Percentiles rank a stretch among this genome's conserved stretches.
phyloP scores from a whole-genome alignment of 2,888 invertebrate species.

The Acronicta leporina region DNA sequence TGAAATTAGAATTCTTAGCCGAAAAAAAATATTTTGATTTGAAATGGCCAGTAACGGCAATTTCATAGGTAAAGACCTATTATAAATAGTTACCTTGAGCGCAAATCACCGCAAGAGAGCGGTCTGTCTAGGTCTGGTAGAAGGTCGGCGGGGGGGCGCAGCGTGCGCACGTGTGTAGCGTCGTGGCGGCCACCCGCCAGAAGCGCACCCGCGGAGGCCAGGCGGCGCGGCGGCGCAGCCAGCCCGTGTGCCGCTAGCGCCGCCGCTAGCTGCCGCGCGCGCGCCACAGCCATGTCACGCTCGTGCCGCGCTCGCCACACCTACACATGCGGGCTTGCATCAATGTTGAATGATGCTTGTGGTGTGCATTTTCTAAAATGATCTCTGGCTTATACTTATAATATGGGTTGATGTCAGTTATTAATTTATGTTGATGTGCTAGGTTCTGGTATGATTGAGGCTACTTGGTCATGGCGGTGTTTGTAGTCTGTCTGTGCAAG shows the following conservation, averaged over 20 bases:
- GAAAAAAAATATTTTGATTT: no score
- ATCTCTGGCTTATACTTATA: no score
- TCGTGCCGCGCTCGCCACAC: conserved; percentile 97
- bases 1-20: no score
- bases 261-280: conserved; percentile 95
- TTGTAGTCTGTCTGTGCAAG: no score
- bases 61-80: no score
- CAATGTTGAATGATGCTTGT: no score
- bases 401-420: no score
- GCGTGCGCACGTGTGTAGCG: conserved; percentile 86
- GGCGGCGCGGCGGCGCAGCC: conserved; percentile 92
- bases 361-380: no score
- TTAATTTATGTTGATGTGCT: no score
- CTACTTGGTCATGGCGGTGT: no score
- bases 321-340: conserved; percentile 85
- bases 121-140: conserved; percentile 85
- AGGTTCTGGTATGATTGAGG: no score
- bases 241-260: conserved; percentile 95
- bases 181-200: conserved; percentile 87
- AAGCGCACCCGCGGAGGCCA: conserved; percentile 90
- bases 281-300: conserved; percentile 95
- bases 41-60: no score
- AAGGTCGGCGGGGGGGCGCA: conserved; percentile 79
- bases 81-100: conserved; percentile 70
- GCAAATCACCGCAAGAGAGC: conserved; percentile 85